These are phyloP conservation scores for Limonius californicus DNA, from an alignment of 1,140 invertebrate genomes.

Conservation along the genomic window DNA sequence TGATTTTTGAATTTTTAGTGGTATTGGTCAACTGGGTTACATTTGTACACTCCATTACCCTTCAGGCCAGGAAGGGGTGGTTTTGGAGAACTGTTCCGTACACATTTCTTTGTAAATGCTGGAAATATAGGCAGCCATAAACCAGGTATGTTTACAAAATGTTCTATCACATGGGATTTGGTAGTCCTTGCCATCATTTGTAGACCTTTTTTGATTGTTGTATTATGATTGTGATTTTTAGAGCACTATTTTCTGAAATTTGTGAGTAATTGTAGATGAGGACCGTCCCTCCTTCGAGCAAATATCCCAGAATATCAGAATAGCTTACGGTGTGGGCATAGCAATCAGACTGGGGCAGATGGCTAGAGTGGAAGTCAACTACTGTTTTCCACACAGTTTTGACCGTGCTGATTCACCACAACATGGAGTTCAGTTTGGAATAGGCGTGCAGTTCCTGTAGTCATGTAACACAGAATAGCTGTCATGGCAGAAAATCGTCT, in stretches of 20 bases:
- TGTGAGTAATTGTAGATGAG: not conserved
- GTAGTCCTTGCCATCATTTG: too few relatives aligned
- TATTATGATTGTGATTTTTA: too few relatives aligned
- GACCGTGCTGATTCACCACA: constrained; percentile 54
- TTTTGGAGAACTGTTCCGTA: constrained; percentile 74
- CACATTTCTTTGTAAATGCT: constrained; percentile 80
- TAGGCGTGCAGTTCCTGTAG: constrained; percentile 52
- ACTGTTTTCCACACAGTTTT: constrained; percentile 64
- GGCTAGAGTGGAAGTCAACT: constrained; percentile 83
- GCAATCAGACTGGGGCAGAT: constrained; percentile 71
- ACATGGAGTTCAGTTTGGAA: constrained; percentile 66
- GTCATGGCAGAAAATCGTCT: too few relatives aligned
- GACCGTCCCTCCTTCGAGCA: not conserved
- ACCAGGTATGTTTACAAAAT: too few relatives aligned
- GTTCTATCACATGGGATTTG: too few relatives aligned
- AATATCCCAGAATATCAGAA: constrained; percentile 49
- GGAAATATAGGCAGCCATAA: constrained; percentile 65
- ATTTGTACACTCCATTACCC: constrained; percentile 81
- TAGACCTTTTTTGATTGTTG: too few relatives aligned
- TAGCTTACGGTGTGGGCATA: constrained; percentile 70
- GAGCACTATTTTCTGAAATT: not conserved
- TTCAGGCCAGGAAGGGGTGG: constrained; percentile 72
- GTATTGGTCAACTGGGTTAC: constrained; percentile 77
- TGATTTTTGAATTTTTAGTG: constrained; percentile 47
- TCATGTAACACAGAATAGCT: too few relatives aligned